These are phyloP conservation scores for Mongoloraphidia duomilia DNA, from an alignment of 2,888 invertebrate genomes.

Conservation along the genomic window DNA sequence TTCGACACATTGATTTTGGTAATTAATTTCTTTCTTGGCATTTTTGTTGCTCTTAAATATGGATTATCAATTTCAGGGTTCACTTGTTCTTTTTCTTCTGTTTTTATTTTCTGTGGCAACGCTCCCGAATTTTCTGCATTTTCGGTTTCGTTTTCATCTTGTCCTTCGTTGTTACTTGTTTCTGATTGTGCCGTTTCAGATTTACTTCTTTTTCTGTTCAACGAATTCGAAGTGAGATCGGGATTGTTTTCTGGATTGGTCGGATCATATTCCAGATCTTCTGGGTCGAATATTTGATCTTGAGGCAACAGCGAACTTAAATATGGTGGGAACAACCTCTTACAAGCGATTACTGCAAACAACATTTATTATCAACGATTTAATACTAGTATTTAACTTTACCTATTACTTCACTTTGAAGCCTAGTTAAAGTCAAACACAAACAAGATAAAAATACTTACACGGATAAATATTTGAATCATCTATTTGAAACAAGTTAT, in stretches of 20 bases:
- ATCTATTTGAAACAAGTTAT: slow-evolving; percentile 79
- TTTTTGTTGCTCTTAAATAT: slow-evolving; percentile 39
- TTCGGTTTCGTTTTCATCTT: slow-evolving; percentile 26
- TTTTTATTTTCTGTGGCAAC: slow-evolving; percentile 15
- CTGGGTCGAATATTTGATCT: slow-evolving; percentile 89
- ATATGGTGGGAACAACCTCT: slow-evolving; percentile 68
- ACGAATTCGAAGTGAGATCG: not conserved
- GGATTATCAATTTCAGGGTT: slow-evolving; percentile 58
- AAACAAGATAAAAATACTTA: slow-evolving; percentile 35
- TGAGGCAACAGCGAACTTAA: slow-evolving; percentile 75
- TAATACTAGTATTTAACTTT: too few relatives aligned
- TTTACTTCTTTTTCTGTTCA: slow-evolving; percentile 22
- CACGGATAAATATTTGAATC: slow-evolving; percentile 79
- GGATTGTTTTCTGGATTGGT: slow-evolving; percentile 33
- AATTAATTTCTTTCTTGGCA: slow-evolving; percentile 21
- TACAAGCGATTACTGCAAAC: slow-evolving; percentile 71
- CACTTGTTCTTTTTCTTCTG: slow-evolving; percentile 30
- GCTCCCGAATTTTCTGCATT: slow-evolving; percentile 24
- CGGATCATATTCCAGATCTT: slow-evolving; percentile 63
- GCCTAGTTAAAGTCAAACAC: not conserved
- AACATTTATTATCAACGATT: too few relatives aligned
- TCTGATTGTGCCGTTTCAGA: slow-evolving; percentile 19
- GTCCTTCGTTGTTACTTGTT: slow-evolving; percentile 25
- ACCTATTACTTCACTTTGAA: not conserved
- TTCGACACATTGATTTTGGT: slow-evolving; percentile 6